phyloP scores from a whole-genome alignment of 2,113 vertebrate genomes.

The Mungos mungo region DNA sequence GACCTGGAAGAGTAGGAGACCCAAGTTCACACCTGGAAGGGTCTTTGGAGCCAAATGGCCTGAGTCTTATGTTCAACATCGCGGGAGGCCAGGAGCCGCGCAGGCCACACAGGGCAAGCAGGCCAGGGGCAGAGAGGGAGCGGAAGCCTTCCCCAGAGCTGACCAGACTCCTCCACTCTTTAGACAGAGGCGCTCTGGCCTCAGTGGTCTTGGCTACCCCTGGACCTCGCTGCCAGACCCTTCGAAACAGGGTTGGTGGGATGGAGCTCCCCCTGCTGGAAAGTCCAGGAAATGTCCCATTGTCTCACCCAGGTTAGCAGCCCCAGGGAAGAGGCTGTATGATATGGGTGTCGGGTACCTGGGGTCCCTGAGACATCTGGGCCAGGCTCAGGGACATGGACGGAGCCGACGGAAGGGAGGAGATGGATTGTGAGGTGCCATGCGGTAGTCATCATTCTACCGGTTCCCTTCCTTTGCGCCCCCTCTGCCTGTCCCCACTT shows the following conservation, averaged over 20 bases:
- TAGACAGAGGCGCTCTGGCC: not conserved
- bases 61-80: not conserved
- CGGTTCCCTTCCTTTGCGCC: not conserved
- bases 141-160: not conserved
- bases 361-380: not conserved
- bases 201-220: accelerated
- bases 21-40: not conserved
- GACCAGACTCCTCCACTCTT: not conserved
- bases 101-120: not conserved
- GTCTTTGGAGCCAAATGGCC: not conserved
- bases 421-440: not conserved
- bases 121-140: not conserved
- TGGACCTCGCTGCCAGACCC: not conserved
- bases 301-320: not conserved
- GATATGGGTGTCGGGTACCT: not conserved
- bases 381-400: not conserved
- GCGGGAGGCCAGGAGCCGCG: not conserved
- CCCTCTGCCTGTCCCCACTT: slow-evolving; percentile 73
- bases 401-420: not conserved
- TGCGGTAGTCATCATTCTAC: not conserved
- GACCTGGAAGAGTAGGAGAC: not conserved
- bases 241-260: not conserved
- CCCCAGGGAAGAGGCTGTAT: not conserved
- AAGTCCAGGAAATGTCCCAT: not conserved
- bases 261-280: slow-evolving; percentile 65